A percentile compares a stretch with the other conserved stretches of the same genome.
Evolutionary conservation across 1,140 invertebrate species (phyloP).

Genomic region (Micrasema longulum): DNA sequence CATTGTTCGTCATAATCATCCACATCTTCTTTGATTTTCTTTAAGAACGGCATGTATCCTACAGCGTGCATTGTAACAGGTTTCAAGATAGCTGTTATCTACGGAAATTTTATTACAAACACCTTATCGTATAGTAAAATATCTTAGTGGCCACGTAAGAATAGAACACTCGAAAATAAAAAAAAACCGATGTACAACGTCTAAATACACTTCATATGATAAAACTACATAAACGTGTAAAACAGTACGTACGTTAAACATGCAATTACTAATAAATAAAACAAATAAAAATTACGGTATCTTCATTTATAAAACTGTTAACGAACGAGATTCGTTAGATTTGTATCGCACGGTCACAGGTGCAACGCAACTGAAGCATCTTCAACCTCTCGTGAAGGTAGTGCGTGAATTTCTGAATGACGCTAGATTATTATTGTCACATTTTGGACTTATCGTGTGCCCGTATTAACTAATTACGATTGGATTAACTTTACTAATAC

Average conservation of each 20-base stretch:
- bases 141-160: conserved; percentile 32
- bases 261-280: conserved; percentile 37
- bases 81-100: conserved; percentile 31
- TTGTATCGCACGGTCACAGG: conserved; percentile 2
- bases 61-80: conserved; percentile 47
- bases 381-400: neutral
- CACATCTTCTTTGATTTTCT: conserved; percentile 47
- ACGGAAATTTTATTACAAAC: conserved; percentile 27
- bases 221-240: conserved; percentile 31
- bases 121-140: conserved; percentile 39
- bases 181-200: conserved; percentile 3
- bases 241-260: conserved; percentile 33
- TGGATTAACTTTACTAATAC: conserved; percentile 1
- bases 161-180: conserved; percentile 33
- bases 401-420: neutral
- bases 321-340: conserved; percentile 22
- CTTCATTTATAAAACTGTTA: conserved; percentile 26
- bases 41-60: conserved; percentile 46
- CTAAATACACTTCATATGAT: conserved; percentile 25
- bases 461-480: conserved; percentile 3
- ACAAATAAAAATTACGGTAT: conserved; percentile 24
- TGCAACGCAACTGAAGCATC: conserved; percentile 13
- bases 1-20: conserved; percentile 45
- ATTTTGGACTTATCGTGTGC: conserved; percentile 7
- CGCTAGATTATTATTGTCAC: conserved; percentile 4